These are phyloP conservation scores for Danio choprae DNA, from an alignment of 2,797 vertebrate species.

Conservation along the genomic window DNA sequence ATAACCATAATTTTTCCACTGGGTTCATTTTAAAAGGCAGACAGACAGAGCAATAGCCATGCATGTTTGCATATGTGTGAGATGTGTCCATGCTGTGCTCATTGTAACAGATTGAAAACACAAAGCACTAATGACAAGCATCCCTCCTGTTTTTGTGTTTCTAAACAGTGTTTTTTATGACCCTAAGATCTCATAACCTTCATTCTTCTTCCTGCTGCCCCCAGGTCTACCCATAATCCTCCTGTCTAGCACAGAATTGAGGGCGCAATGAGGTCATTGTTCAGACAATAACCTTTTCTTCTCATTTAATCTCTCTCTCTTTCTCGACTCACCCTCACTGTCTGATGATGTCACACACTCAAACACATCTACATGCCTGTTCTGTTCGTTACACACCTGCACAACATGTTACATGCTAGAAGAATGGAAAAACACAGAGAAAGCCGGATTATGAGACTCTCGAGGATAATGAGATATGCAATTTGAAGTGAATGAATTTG, in stretches of 20 bases:
- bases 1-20: neutral
- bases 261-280: slow-evolving; percentile 41
- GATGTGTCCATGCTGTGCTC: slow-evolving; percentile 18
- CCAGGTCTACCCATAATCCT: slow-evolving; percentile 39
- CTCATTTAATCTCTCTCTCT: slow-evolving; percentile 37
- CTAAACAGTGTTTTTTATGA: slow-evolving; percentile 25
- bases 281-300: slow-evolving; percentile 42
- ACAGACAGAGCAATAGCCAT: neutral
- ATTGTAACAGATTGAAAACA: slow-evolving; percentile 21
- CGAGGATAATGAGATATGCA: neutral
- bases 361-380: slow-evolving; percentile 27
- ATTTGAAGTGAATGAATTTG: slow-evolving; percentile 2
- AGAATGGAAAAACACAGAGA: neutral
- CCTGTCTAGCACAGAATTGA: slow-evolving; percentile 41
- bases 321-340: slow-evolving; percentile 19
- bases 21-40: neutral
- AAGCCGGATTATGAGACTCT: neutral
- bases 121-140: slow-evolving; percentile 33
- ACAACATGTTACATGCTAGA: slow-evolving; percentile 13
- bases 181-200: slow-evolving; percentile 47
- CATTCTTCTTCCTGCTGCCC: slow-evolving; percentile 30
- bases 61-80: slow-evolving; percentile 3
- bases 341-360: slow-evolving; percentile 33
- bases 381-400: slow-evolving; percentile 4
- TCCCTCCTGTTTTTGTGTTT: neutral